Base-by-base conservation (phyloP, 2,888 invertebrate genomes). In the Acronicta psi region DNA sequence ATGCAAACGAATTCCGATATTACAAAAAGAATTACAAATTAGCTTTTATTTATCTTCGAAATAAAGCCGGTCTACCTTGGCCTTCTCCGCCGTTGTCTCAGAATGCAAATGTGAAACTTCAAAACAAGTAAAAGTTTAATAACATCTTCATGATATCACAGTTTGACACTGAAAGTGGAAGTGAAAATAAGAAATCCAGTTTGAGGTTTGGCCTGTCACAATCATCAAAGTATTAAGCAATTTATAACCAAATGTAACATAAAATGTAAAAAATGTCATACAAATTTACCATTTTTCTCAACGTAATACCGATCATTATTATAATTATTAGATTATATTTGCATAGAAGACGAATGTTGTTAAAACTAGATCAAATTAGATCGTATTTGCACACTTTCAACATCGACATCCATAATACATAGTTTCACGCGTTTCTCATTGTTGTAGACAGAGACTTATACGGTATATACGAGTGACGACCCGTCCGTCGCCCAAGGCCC, bases 81-180 rank as follows among this genome's bases (percentile, higher is more conserved):
- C 58, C 34, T 56, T 45, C 16, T 0, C 20, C 23, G 5, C 2
- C 1, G 29, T 5, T 36, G 5, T 4, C 1, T n/a, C 11, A 8
- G 29, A 45, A 38, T 13, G 8, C 11, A 47, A 52, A 68, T 52
- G 49, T 49, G 60, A 67, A 68, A 50, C 40, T 52, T 52, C 18
- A 17, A 50, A 23, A 29, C 29, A 4, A 38, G 20, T 42, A 54
- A 23, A 23, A 29, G 29, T 23, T 42, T 14, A 14, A 42, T 7
- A 29, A 41, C 23, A 59, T 34, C 67, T 37, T 31, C 37, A 59
- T 16, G 25, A 10, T 43, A 20, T 43, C 34, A 52, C 52, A 59
- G 20, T 42, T 65, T 77, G 73, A 58, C 60, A 63, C 65, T 78
- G 73, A 75, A 75, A 71, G 69, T 52, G 38, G 59, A 75, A 75